Percentiles rank a stretch among this genome's conserved stretches.
phyloP scores from a whole-genome alignment of 2,113 vertebrate genomes.

The Petrocephalus zakoni region DNA sequence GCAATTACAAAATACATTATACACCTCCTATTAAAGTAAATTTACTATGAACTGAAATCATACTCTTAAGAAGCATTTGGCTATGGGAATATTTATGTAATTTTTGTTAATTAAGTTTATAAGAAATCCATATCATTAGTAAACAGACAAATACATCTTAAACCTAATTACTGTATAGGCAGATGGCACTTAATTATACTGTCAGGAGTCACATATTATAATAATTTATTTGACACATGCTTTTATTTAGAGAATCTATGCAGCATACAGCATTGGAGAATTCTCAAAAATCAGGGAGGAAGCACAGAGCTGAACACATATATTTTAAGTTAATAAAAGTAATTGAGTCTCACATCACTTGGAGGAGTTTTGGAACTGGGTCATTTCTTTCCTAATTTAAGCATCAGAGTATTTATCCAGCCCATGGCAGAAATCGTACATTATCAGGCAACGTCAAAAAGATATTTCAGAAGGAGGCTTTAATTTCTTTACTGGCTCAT shows the following conservation, averaged over 20 bases:
- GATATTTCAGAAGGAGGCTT: neutral
- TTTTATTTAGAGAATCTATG: neutral
- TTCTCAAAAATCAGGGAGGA: neutral
- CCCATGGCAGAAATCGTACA: neutral
- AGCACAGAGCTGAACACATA: neutral
- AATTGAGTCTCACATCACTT: neutral
- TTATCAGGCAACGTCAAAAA: neutral
- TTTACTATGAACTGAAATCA: neutral
- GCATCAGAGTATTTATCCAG: neutral
- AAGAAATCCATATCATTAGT: slow-evolving; percentile 5
- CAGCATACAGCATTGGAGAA: neutral
- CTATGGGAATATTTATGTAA: neutral
- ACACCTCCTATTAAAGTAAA: neutral
- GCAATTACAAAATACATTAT: neutral
- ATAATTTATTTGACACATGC: slow-evolving; percentile 11
- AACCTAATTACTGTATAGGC: slow-evolving; percentile 15
- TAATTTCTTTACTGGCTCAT: neutral
- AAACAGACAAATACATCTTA: slow-evolving; percentile 9
- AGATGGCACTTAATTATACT: slow-evolving; percentile 12
- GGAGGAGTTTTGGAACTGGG: slow-evolving; percentile 16
- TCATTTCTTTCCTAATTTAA: slow-evolving; percentile 20
- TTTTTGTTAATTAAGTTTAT: slow-evolving; percentile 4
- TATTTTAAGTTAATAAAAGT: slow-evolving; percentile 6
- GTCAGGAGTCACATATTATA: slow-evolving; percentile 18
- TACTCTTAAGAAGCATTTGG: neutral